Conservation (phyloP, 2,888 invertebrate genomes). For the Phanerotoma sp. region DNA sequence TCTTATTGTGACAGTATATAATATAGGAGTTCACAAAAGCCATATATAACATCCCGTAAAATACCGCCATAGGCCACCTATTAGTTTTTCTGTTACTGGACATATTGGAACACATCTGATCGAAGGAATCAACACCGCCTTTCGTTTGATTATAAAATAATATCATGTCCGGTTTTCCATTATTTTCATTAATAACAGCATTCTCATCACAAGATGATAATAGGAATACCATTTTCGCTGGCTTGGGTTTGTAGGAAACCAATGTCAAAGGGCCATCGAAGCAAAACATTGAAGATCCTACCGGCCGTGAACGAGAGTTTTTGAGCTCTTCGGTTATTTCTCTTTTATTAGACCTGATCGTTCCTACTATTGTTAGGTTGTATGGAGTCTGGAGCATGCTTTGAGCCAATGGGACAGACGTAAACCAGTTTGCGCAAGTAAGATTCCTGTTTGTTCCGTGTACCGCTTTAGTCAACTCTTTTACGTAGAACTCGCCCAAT, state of each 20-base stretch:
- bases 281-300: neutral
- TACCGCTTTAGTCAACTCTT: slow-evolving; percentile 13
- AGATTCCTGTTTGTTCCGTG: slow-evolving; percentile 15
- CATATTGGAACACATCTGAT: slow-evolving; percentile 30
- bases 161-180: too few species aligned
- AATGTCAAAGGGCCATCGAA: neutral
- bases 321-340: slow-evolving; percentile 19
- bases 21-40: slow-evolving; percentile 28
- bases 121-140: slow-evolving; percentile 31
- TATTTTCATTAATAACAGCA: too few species aligned
- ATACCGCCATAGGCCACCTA: slow-evolving; percentile 32
- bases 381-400: slow-evolving; percentile 9
- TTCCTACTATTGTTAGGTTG: slow-evolving; percentile 17
- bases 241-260: neutral
- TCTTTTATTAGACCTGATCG: slow-evolving; percentile 18
- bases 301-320: too few species aligned
- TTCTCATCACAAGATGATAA: neutral
- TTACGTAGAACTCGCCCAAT: too few species aligned
- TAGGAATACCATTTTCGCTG: neutral
- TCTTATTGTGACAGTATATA: too few species aligned
- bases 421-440: slow-evolving; percentile 25
- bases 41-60: slow-evolving; percentile 33
- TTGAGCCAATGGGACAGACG: slow-evolving; percentile 11
- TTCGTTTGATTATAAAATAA: slow-evolving; percentile 30
- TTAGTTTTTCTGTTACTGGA: slow-evolving; percentile 19